Conservation (phyloP, 35 echinoderm and acorn worm species). For the Apostichopus japonicus region DNA sequence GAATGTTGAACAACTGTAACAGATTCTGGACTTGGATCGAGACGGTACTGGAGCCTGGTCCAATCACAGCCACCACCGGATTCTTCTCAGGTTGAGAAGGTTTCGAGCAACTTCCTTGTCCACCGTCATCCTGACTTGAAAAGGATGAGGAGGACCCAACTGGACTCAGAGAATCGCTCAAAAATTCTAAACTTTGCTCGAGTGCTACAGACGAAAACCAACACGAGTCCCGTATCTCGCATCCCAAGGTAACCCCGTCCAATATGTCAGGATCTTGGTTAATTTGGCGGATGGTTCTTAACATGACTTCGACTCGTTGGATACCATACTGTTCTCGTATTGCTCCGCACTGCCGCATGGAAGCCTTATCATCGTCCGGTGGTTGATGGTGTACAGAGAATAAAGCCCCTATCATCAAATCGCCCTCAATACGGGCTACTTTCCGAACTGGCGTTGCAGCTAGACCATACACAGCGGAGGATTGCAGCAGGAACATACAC, state of each 20-base stretch:
- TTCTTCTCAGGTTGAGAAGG: constrained; percentile 41
- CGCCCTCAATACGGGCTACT: constrained; percentile 87
- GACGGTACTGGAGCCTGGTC: constrained; percentile 91
- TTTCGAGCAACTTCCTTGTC: not conserved
- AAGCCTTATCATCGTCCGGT: constrained; percentile 56
- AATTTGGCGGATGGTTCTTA: constrained; percentile 84
- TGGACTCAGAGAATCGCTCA: constrained; percentile 80
- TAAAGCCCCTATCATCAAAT: constrained; percentile 88
- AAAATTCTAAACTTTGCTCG: constrained; percentile 91
- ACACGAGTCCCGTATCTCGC: constrained; percentile 95
- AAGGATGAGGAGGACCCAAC: constrained; percentile 1
- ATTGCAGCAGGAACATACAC: not conserved
- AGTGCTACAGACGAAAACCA: constrained; percentile 96
- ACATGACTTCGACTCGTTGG: constrained; percentile 94
- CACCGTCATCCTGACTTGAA: not conserved
- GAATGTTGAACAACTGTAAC: constrained; percentile 95
- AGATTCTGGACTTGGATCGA: constrained; percentile 98
- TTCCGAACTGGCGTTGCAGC: constrained; percentile 49
- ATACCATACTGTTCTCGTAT: constrained; percentile 97
- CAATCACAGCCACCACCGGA: constrained; percentile 88
- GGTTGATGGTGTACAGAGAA: constrained; percentile 93
- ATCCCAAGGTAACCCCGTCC: constrained; percentile 70
- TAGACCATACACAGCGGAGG: not conserved
- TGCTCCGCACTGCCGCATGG: constrained; percentile 70
- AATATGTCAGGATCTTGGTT: constrained; percentile 72